Evolutionary conservation across 2,113 vertebrate species (phyloP), one percentile per base, ranked within the genome.

Genomic region (Globicephala melas): DNA sequence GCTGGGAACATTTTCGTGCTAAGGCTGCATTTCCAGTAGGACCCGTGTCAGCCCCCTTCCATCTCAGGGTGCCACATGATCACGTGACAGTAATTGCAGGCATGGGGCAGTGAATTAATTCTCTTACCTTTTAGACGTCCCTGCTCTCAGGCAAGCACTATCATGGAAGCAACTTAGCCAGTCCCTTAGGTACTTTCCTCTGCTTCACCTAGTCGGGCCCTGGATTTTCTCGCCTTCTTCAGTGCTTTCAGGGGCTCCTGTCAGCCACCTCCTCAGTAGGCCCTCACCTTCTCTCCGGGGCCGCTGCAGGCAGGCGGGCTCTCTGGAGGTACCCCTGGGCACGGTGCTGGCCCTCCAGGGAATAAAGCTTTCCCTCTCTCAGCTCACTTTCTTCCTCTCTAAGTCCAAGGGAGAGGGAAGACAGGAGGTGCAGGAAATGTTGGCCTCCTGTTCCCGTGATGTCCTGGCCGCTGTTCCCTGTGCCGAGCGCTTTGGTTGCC

Each of bases 401-500:
- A 65, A 47, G 13, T 8, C 36, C 47, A 10, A 33, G 53, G 68
- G 79, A 67, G 20, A 55, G 60, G 21, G 13, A 58, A 86, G 38
- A 77, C 70, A 44, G 63, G 11, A 33, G 31, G 3, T 36, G 11
- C 8, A 38, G 79, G 50, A 17, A 63, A 10, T 2, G 2, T 20
- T 63, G 13, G 13, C 74, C 85, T 50, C 11, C 88, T 3, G 0
- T 8, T 33, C 25, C 93, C 58, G 0, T 18, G 17, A 7, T 0
- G 15, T 9, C 33, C 80, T 11, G 41, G 68, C 60, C 11, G 0
- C 53, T 1, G 7, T 3, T 4, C 81, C 38, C 79, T 33, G 26
- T 12, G 11, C 41, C 5, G 0, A 33, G 33, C 4, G 0, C 25
- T 62, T 6, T 1, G 36, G 44, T 55, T 44, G 2, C 25, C 53